phyloP scores from a whole-genome alignment of 2,888 invertebrate species.

The Drosophila glabriapex region DNA sequence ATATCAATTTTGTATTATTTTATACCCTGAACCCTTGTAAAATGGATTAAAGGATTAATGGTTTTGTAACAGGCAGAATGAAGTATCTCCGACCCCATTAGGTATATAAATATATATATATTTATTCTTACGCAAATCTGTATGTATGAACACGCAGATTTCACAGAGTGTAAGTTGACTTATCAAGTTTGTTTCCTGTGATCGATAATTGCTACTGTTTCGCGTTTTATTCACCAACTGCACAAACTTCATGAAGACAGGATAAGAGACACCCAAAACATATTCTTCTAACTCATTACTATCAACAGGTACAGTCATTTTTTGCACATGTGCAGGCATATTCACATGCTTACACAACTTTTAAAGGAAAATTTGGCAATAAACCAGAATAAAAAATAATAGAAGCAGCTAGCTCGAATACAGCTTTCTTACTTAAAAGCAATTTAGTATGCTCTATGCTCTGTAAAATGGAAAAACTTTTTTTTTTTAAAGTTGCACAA shows the following conservation, averaged over 20 bases:
- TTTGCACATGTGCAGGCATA: neutral
- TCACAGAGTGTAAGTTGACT: neutral
- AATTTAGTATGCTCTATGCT: neutral
- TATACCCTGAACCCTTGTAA: fast-evolving
- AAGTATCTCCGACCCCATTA: neutral
- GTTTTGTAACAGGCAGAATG: neutral
- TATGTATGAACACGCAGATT: too few relatives aligned
- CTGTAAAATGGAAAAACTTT: neutral
- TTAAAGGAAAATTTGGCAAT: neutral
- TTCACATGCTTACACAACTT: neutral
- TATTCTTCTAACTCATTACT: neutral
- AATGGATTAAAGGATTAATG: neutral
- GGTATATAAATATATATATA: neutral
- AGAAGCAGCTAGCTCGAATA: neutral
- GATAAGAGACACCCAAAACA: neutral
- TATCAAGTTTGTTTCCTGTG: neutral
- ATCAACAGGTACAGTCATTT: neutral
- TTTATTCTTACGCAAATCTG: neutral
- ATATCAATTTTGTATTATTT: neutral
- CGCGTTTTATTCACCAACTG: neutral
- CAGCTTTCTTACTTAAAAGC: neutral
- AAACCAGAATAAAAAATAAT: neutral
- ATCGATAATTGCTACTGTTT: neutral
- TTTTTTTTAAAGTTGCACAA: neutral
- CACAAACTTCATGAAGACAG: neutral